Evolutionary conservation across 2,797 vertebrate genomes (phyloP).

Genomic region (Coluber constrictor): DNA sequence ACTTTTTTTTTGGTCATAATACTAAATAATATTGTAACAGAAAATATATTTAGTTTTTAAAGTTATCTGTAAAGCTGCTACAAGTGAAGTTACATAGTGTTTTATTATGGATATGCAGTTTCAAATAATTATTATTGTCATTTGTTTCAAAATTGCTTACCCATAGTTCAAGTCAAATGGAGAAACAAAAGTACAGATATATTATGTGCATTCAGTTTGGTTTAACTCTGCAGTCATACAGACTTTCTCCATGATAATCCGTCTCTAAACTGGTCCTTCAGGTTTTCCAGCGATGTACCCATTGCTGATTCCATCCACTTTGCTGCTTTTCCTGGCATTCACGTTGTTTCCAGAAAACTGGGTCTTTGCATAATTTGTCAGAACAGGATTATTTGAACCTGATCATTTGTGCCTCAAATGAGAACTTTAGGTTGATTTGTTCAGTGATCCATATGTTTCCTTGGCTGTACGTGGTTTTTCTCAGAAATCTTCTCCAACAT

Average conservation of each 20-base stretch:
- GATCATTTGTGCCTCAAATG: neutral
- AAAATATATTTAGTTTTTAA: neutral
- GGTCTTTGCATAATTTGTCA: neutral
- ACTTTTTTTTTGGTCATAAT: neutral
- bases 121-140: neutral
- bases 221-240: neutral
- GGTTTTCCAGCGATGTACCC: neutral
- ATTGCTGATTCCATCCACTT: neutral
- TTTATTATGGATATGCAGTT: neutral
- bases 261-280: neutral
- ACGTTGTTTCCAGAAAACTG: neutral
- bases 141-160: neutral
- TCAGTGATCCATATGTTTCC: neutral
- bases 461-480: neutral
- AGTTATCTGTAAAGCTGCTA: neutral
- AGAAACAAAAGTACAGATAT: neutral
- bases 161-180: neutral
- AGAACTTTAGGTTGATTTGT: neutral
- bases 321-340: neutral
- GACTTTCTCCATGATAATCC: neutral
- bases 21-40: neutral
- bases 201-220: neutral
- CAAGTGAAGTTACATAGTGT: neutral
- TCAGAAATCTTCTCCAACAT: neutral
- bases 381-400: neutral